Evolutionary conservation across 2,888 invertebrate genomes (phyloP), one percentile per base, ranked within the genome.

Genomic region (Ectemnius cavifrons): DNA sequence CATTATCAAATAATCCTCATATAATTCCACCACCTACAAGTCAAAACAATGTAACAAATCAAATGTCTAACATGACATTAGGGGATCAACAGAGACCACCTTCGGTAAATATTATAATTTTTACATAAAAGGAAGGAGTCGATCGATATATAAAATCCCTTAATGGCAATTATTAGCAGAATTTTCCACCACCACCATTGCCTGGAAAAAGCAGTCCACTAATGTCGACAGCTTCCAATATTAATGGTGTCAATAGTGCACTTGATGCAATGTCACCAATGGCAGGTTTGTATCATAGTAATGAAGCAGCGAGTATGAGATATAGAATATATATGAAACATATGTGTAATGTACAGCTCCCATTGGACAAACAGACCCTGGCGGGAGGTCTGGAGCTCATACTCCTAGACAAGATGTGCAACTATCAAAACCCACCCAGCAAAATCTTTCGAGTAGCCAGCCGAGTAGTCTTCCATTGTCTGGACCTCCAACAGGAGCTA

Each of bases 51-150:
- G 68, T 88, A 66, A 80, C 81, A 13, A 86, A 87, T 81, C 88
- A 88, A 83, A 89, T 89, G 83, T 82, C 88, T 8, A 85, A 83
- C 61, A 84, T 89, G 81, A 73, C 85, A 60, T 67, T 89, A n/a
- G 80, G 80, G 23, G 83, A 85, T 80, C 84, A 77, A 63, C 86
- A 84, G 66, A 86, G 84, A 63, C 82, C 86, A 56, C 80, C 83
- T 18, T 80, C 83, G 65, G 86, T 86, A 76, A 79, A 75, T 8
- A 28, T 23, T n/a, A 45, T 11, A 8, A 6, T 2, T 11, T 37
- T 37, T 37, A 16, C n/a, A 49, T 47, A 27, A 59, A 47, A 20
- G 23, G 47, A 60, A 47, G n/a, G 14, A 5, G 27, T 27, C 52
- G n/a, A 37, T 64, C 23, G 4, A 59, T 56, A 23, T n/a, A 49